A percentile compares a stretch with the other conserved stretches of the same genome.
These are phyloP conservation scores for Rhogogaster chlorosoma DNA, from an alignment of 2,888 invertebrate species.

Conservation along the genomic window DNA sequence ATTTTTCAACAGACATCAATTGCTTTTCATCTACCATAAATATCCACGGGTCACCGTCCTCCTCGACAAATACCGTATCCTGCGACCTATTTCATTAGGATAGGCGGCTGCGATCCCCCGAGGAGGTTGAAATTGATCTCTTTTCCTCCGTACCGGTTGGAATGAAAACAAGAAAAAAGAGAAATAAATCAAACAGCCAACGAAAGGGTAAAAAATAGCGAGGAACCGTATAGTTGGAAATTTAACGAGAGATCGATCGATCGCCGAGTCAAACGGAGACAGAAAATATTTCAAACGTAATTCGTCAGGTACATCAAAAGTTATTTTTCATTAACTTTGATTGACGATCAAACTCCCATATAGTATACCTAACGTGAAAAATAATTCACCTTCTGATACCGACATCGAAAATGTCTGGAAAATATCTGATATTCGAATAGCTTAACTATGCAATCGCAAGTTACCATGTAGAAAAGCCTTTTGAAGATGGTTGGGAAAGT, in stretches of 20 bases:
- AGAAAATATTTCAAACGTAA: neutral
- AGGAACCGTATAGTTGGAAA: neutral
- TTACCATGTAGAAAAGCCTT: neutral
- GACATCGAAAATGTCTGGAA: neutral
- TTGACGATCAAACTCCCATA: neutral
- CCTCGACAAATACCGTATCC: conserved; percentile 1
- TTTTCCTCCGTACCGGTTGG: neutral
- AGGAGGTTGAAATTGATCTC: neutral
- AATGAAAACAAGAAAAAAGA: neutral
- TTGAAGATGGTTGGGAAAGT: neutral
- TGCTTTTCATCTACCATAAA: neutral
- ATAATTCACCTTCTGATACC: neutral
- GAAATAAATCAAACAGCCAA: neutral
- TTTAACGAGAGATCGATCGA: neutral
- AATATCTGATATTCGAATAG: neutral
- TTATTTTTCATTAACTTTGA: neutral
- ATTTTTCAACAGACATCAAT: conserved; percentile 5
- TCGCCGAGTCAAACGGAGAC: neutral
- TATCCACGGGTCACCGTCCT: neutral
- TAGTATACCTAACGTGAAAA: neutral
- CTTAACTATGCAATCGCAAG: neutral
- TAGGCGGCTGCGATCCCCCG: neutral
- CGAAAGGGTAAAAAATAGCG: neutral
- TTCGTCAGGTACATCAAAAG: neutral
- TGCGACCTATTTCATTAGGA: conserved; percentile 15